Base-by-base conservation (phyloP, 2,113 vertebrate genomes). In the Ictalurus furcatus region DNA sequence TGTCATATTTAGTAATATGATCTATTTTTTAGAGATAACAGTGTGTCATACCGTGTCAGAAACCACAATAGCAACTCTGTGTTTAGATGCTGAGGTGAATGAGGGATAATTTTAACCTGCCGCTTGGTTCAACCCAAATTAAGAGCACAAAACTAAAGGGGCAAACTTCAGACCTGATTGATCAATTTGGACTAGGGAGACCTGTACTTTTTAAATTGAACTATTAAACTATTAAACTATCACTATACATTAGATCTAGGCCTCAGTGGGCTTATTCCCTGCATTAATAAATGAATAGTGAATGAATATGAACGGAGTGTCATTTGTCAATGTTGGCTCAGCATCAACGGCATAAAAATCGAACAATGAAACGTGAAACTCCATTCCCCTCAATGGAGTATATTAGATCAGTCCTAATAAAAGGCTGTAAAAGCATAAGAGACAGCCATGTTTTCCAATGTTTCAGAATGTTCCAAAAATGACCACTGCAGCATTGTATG, bases 401-500 rank as follows among this genome's bases (percentile, higher is more conserved):
- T 0, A 59, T 54, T 37, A 85, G 65, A 37, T 13, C 19, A 7
- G 30, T 28, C 52, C 52, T 37, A 56, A 86, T 25, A 28, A 1
- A 74, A 86, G 52, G 21, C 30, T 74, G 85, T 56, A 28, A 74
- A 74, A 37, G 69, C 48, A 58, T 86, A 25, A 86, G 34, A 59
- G 21, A 58, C 52, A 86, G n/a, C 67, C 69, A 25, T 37, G 56
- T 61, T 61, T 83, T 61, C 34, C 56, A 61, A 25, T 84, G 81
- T 63, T 84, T 25, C 37, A 40, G 81, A 78, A 76, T 40, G 54
- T 59, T 86, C 30, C 85, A 74, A 78, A 61, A 87, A 63, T 69
- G n/a, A 88, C 78, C 86, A 65, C 17, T 65, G 61, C 76, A 54
- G 71, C 34, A 76, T 59, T 61, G 86, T 69, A 82, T 56, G 58